These are phyloP conservation scores for Nyctibius grandis DNA, from an alignment of 2,797 vertebrate genomes.

Conservation along the genomic window DNA sequence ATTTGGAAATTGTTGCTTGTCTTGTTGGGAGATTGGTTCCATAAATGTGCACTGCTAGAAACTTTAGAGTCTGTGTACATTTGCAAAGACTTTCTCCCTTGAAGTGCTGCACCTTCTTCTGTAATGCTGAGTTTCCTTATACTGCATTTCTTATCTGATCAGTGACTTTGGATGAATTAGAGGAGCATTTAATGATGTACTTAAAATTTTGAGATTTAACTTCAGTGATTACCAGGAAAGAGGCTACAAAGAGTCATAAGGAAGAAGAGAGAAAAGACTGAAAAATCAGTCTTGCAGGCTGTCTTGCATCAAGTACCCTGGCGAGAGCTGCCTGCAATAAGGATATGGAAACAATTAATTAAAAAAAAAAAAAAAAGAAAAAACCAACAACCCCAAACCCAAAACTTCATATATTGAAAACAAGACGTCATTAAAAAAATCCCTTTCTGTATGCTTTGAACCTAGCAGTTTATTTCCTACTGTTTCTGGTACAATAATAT, in stretches of 20 bases:
- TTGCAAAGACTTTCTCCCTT: not conserved
- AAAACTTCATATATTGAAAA: not conserved
- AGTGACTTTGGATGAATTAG: not conserved
- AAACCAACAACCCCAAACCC: not conserved
- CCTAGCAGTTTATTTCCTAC: not conserved
- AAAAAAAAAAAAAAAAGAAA: not conserved
- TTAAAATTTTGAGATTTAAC: not conserved
- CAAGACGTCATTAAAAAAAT: not conserved
- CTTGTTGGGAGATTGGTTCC: not conserved
- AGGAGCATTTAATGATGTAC: not conserved
- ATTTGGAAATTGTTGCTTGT: not conserved
- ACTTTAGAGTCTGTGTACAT: fast-evolving
- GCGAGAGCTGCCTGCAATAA: not conserved
- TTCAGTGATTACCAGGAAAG: not conserved
- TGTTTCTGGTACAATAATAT: not conserved
- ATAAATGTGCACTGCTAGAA: not conserved
- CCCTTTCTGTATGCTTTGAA: not conserved
- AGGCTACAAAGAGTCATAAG: not conserved
- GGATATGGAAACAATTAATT: not conserved
- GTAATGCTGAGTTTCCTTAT: not conserved
- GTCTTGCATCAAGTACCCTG: not conserved
- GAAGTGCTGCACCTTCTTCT: not conserved
- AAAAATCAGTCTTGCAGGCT: not conserved
- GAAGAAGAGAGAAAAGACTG: not conserved
- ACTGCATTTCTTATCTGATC: not conserved